Evolutionary conservation across 2,797 vertebrate species (phyloP).

Genomic region (Myotis findleyi): DNA sequence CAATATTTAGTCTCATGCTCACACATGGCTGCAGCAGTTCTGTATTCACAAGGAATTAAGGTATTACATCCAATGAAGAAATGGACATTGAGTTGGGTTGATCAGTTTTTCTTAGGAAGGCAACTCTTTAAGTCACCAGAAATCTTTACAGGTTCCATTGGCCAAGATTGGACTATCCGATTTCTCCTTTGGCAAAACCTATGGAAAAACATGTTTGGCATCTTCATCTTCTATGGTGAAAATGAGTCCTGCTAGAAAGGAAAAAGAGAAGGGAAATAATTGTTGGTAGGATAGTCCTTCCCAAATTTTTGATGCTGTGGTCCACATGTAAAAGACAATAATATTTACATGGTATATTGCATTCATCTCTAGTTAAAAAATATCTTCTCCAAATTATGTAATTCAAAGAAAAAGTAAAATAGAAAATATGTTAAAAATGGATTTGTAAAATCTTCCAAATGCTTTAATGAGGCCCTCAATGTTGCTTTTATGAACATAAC

Average conservation of each 20-base stretch:
- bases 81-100: neutral
- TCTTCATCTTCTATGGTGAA: conserved; percentile 34
- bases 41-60: neutral
- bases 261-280: neutral
- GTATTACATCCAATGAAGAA: neutral
- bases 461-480: neutral
- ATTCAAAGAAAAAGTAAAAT: neutral
- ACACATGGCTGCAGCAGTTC: neutral
- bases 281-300: neutral
- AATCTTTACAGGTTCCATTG: neutral
- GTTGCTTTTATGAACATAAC: conserved; percentile 18
- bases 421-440: neutral
- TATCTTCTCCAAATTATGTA: neutral
- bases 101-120: neutral
- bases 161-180: neutral
- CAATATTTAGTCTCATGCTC: neutral
- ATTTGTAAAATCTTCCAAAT: conserved; percentile 40
- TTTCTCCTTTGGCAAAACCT: neutral
- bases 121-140: neutral
- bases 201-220: neutral
- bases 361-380: neutral
- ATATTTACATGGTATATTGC: neutral
- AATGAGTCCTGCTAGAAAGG: neutral
- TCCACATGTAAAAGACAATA: neutral
- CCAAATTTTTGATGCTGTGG: neutral